Base-by-base conservation (phyloP, 2,888 invertebrate species). In the Selenia dentaria region DNA sequence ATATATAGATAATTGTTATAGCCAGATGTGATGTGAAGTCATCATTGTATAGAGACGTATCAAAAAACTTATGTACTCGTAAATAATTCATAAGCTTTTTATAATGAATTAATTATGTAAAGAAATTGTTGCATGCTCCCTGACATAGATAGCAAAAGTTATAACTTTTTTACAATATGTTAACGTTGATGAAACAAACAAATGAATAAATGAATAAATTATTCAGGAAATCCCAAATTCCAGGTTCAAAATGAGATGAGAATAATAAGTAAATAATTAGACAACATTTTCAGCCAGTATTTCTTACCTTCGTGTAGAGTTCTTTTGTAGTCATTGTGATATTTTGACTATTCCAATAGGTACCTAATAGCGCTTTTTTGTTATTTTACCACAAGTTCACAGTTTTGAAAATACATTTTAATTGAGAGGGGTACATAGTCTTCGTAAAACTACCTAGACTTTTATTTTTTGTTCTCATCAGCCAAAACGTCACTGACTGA, bases 241-340 rank as follows among this genome's bases (percentile, higher is more conserved):
- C n/a, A n/a, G n/a, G n/a, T n/a, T n/a, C n/a, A n/a, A n/a, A n/a
- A n/a, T n/a, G n/a, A n/a, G n/a, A n/a, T n/a, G n/a, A n/a, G n/a
- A n/a, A n/a, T n/a, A n/a, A 13, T 20, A 18, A 41, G 11, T 24
- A 27, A 33, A 26, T 33, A 36, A 41, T 14, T 14, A 25, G 16
- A 16, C 22, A 29, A 41, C 36, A 20, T 35, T 47, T 47, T 33
- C n/a, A 10, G 41, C 13, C 39, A 44, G 44, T 51, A 31, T 48
- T 46, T 54, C 54, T 76, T 84, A 91, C 91, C 91, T 91, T 89
- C 10, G 91, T 91, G 54, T 90, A 91, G 1, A 91, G 70, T 70
- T 91, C 91, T 74, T 91, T 91, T 43, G 91, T 91, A 39, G 91
- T 91, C 91, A 91, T 91, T 62, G 77, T 87, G 33, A n/a, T 18